Evolutionary conservation across 2,113 vertebrate genomes (phyloP).

Genomic region (Panthera tigris): DNA sequence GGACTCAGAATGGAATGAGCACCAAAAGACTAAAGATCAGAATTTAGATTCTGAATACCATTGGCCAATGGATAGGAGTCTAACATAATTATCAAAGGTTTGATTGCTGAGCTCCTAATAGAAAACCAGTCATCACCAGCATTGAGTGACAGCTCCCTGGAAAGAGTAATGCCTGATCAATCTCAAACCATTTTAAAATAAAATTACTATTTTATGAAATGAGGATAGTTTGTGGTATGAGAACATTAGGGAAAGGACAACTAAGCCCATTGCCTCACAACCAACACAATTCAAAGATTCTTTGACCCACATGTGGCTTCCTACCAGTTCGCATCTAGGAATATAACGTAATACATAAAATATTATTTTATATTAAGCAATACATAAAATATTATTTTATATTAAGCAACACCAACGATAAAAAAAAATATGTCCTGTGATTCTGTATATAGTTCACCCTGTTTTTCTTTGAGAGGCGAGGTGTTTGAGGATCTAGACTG

Average conservation of each 20-base stretch:
- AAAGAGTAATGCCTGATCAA: background rate
- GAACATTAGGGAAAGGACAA: background rate
- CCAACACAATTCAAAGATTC: background rate
- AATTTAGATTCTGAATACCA: background rate
- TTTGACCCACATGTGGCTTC: background rate
- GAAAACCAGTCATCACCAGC: background rate
- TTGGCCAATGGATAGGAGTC: background rate
- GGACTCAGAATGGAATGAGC: background rate
- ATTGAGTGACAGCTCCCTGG: background rate
- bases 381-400: background rate
- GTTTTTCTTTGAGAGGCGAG: background rate
- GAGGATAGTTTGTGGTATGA: background rate
- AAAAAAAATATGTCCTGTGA: background rate
- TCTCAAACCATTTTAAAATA: background rate
- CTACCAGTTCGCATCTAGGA: background rate
- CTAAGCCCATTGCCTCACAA: background rate
- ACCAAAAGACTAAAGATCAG: background rate
- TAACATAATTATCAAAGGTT: background rate
- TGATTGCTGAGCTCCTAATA: background rate
- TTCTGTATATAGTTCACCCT: background rate
- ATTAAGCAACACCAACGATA: background rate
- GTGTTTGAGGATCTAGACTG: background rate
- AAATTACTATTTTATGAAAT: background rate
- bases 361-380: background rate
- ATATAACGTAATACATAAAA: background rate